phyloP scores from a whole-genome alignment of 2,113 vertebrate genomes.

The Heterotis niloticus region DNA sequence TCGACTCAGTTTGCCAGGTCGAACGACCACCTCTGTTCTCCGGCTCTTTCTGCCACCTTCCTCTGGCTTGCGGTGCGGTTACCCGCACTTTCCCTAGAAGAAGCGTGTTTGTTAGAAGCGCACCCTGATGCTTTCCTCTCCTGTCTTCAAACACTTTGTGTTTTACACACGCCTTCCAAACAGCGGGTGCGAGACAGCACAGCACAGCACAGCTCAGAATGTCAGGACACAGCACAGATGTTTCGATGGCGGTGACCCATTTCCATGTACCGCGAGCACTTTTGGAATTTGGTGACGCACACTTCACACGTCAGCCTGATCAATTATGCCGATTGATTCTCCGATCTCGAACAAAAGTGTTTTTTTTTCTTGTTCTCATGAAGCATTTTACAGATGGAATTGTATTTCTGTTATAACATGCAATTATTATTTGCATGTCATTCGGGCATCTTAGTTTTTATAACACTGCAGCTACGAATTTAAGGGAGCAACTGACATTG shows the following conservation, averaged over 20 bases:
- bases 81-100: constrained; percentile 45
- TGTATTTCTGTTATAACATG: no score
- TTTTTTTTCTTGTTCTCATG: no score
- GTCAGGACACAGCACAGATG: constrained; percentile 28
- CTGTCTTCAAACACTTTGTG: constrained; percentile 59
- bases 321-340: neutral
- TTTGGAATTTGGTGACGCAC: constrained; percentile 21
- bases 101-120: constrained; percentile 56
- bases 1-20: constrained; percentile 36
- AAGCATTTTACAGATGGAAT: no score
- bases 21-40: constrained; percentile 49
- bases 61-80: constrained; percentile 46
- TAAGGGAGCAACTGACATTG: no score
- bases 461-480: no score
- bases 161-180: constrained; percentile 47
- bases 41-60: constrained; percentile 52
- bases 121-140: constrained; percentile 47
- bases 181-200: constrained; percentile 26
- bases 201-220: constrained; percentile 22
- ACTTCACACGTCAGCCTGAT: neutral
- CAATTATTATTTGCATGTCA: no score
- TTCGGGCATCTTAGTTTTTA: no score
- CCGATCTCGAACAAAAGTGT: neutral
- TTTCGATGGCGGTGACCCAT: constrained; percentile 35
- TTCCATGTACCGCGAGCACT: constrained; percentile 1